Evolutionary conservation across 2,888 invertebrate genomes (phyloP), one percentile per base, ranked within the genome.

Genomic region (Himalopsyche tibetana): DNA sequence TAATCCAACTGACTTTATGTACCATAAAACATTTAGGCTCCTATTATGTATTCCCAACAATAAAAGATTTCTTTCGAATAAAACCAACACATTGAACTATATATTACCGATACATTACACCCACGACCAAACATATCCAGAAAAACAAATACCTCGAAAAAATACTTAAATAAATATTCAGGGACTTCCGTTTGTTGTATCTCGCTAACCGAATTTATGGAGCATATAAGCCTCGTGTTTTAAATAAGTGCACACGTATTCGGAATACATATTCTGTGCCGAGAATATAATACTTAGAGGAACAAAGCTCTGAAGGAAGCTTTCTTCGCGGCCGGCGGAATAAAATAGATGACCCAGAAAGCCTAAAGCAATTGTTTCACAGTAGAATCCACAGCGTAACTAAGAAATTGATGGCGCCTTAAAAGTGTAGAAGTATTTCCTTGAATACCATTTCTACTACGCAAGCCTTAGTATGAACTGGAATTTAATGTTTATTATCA

Each of bases 311-410:
- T 63, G 63, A 63, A 28, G 19, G 63, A 9, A 63, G 63, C 63
- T 63, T 63, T 63, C 63, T 63, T 63, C 63, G 63, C 63, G 63
- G 63, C 63, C 63, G 63, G 63, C 63, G n/a, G 63, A 63, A 28
- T n/a, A 63, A 63, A 83, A 56, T 45, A 80, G 80, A 84, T 84
- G 84, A 84, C 84, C 84, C 84, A 80, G 80, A 84, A 80, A 84
- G 28, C 80, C n/a, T 19, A n/a, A n/a, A n/a, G 84, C 84, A 80
- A 80, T 84, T 84, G 84, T 84, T 84, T 84, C 80, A 8, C 38
- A 28, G 40, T 56, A 40, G 40, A 69, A 74, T 17, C 19, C 28
- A 69, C 55, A 40, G 42, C 84, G 51, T 84, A 79, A 79, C 84
- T 84, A 69, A 56, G 38, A 63, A 28, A 28, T 63, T 63, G 63